Evolutionary conservation across 2,888 invertebrate genomes (phyloP).

Genomic region (Dendrolimus pini): DNA sequence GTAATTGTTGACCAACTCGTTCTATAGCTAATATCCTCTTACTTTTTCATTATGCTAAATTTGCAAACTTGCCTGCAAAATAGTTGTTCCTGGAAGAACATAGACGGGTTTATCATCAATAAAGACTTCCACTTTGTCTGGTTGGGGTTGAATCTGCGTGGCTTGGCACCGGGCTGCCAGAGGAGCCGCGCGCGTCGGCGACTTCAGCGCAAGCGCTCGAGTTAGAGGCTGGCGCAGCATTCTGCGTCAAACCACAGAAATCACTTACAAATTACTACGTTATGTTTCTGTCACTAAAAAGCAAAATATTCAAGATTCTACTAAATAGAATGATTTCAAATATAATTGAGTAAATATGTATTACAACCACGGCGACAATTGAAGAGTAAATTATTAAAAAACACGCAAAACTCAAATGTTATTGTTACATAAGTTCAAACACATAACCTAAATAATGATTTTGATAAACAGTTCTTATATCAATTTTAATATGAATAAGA

Average conservation of each 20-base stretch:
- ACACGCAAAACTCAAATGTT: constrained; percentile 44
- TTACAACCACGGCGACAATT: no score
- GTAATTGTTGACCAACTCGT: no score
- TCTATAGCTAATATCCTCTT: no score
- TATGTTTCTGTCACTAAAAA: no score
- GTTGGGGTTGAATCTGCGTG: constrained; percentile 67
- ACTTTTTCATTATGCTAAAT: no score
- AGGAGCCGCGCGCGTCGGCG: constrained; percentile 54
- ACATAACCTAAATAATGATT: constrained; percentile 55
- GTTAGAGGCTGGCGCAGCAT: constrained; percentile 88
- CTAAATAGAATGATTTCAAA: no score
- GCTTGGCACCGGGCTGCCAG: constrained; percentile 66
- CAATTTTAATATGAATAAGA: constrained; percentile 4
- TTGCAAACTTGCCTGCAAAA: constrained; percentile 84
- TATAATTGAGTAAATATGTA: no score
- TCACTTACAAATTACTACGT: constrained; percentile 6
- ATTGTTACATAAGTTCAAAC: constrained; percentile 70
- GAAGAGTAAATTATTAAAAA: constrained; percentile 6
- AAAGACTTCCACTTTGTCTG: constrained; percentile 94
- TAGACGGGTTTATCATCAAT: constrained; percentile 97
- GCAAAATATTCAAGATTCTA: no score
- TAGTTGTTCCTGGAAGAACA: constrained; percentile 97
- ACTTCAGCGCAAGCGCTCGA: constrained; percentile 78
- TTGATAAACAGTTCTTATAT: constrained; percentile 4
- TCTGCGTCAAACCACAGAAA: constrained; percentile 46